These are phyloP conservation scores for Micropoecilia bifurca DNA, from an alignment of 2,797 vertebrate species.

Conservation along the genomic window DNA sequence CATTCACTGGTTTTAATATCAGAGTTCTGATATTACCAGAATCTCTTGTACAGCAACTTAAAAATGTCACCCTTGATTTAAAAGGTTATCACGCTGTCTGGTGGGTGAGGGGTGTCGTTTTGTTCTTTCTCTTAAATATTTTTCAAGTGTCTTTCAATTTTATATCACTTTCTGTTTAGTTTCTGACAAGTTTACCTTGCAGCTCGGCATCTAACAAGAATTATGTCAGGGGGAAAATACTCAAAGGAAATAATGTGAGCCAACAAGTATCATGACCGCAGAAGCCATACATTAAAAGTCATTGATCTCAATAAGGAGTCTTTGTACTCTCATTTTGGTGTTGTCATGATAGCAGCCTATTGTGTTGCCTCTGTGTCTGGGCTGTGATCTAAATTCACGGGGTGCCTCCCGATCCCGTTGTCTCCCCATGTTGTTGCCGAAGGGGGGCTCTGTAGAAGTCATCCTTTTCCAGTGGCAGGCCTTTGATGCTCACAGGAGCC, in stretches of 20 bases:
- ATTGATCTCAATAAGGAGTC: constrained; percentile 68
- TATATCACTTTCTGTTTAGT: constrained; percentile 46
- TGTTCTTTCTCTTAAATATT: constrained; percentile 22
- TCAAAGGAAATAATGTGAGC: constrained; percentile 19
- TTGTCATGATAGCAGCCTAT: constrained; percentile 52
- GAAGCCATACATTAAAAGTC: constrained; percentile 45
- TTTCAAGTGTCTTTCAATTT: constrained; percentile 49
- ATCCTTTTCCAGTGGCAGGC: constrained; percentile 50
- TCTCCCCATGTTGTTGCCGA: constrained; percentile 63
- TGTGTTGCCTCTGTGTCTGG: constrained; percentile 55
- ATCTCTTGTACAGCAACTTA: constrained; percentile 83
- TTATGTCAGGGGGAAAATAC: constrained; percentile 22
- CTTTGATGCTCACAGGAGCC: constrained; percentile 74
- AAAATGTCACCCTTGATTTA: constrained; percentile 93
- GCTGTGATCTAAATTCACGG: constrained; percentile 67
- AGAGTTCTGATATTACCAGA: constrained; percentile 81
- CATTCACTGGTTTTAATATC: constrained; percentile 87
- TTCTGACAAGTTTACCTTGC: constrained; percentile 23
- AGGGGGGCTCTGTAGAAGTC: constrained; percentile 54
- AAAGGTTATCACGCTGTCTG: constrained; percentile 86
- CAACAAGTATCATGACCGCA: constrained; percentile 23
- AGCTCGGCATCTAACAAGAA: constrained; percentile 31
- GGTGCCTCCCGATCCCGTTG: constrained; percentile 60
- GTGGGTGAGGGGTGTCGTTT: constrained; percentile 54
- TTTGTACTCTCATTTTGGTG: constrained; percentile 56